A percentile compares a stretch with the other conserved stretches of the same genome.
phyloP scores from a whole-genome alignment of 2,888 invertebrate species.

The Neocrepidodera transversa region DNA sequence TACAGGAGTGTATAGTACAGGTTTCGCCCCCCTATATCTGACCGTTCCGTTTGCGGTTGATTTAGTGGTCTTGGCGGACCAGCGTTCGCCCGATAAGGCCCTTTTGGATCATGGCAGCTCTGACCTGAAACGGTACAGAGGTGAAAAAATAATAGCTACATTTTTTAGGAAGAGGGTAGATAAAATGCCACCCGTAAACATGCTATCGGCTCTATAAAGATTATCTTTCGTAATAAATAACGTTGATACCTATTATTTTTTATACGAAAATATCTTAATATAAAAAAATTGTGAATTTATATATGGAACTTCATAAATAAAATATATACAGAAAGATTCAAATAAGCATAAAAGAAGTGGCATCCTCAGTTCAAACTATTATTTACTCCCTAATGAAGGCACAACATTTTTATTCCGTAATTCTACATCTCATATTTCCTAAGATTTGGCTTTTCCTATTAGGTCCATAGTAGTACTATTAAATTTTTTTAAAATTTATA shows the following conservation, averaged over 20 bases:
- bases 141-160: slow-evolving; percentile 55
- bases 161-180: slow-evolving; percentile 52
- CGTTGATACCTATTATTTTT: slow-evolving; percentile 29
- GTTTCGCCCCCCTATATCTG: slow-evolving; percentile 42
- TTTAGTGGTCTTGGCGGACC: slow-evolving; percentile 55
- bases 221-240: slow-evolving; percentile 49
- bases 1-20: slow-evolving; percentile 9
- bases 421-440: too few relatives aligned
- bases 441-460: too few relatives aligned
- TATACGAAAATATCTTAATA: slow-evolving; percentile 7
- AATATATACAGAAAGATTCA: background rate
- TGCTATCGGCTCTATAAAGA: slow-evolving; percentile 46
- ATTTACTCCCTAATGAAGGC: too few relatives aligned
- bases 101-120: slow-evolving; percentile 50
- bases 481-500: too few relatives aligned
- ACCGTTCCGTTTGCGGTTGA: slow-evolving; percentile 45
- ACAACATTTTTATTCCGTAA: too few relatives aligned
- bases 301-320: background rate
- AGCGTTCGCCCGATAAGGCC: slow-evolving; percentile 51
- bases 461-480: too few relatives aligned
- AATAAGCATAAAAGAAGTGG: too few relatives aligned
- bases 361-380: too few relatives aligned
- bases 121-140: slow-evolving; percentile 52
- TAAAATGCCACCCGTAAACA: slow-evolving; percentile 48
- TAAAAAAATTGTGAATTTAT: background rate